A percentile compares a stretch with the other conserved stretches of the same genome.
phyloP scores from a whole-genome alignment of 1,140 invertebrate genomes.

The Lordiphosa stackelbergi region DNA sequence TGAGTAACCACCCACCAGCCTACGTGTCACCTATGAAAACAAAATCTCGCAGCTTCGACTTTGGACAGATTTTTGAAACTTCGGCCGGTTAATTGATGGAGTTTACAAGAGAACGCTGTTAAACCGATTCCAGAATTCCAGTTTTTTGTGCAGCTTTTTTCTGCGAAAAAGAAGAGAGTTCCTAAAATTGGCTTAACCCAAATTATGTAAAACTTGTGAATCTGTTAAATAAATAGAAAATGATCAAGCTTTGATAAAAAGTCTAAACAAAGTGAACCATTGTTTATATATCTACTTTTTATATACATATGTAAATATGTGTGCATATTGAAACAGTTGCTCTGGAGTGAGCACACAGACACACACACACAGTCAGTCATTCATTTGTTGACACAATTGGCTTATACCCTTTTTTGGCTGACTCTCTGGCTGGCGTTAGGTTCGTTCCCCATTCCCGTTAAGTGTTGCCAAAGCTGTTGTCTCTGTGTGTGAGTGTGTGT shows the following conservation, averaged over 20 bases:
- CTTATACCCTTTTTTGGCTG: conserved; percentile 57
- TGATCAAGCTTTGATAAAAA: conserved; percentile 4
- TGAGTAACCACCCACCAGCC: too few species aligned
- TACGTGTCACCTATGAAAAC: too few species aligned
- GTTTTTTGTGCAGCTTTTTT: too few species aligned
- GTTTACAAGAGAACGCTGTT: too few species aligned
- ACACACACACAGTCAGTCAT: too few species aligned
- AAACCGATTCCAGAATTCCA: too few species aligned
- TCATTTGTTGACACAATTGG: conserved; percentile 63
- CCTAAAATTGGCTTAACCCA: not conserved
- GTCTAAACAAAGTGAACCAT: conserved; percentile 8
- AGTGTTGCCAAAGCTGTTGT: conserved; percentile 24
- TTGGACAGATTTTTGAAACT: too few species aligned
- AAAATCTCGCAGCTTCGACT: too few species aligned
- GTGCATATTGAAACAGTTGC: conserved; percentile 49
- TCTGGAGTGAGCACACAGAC: conserved; percentile 1
- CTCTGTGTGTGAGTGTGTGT: conserved; percentile 28
- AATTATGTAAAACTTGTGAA: not conserved
- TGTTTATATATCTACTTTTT: conserved; percentile 6
- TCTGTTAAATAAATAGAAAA: conserved; percentile 22
- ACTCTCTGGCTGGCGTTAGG: conserved; percentile 7
- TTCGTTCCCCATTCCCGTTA: conserved; percentile 27
- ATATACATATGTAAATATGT: not conserved
- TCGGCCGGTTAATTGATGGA: too few species aligned
- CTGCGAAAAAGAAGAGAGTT: too few species aligned